Conservation (phyloP, 2,113 vertebrate genomes). For the Junco hyemalis region DNA sequence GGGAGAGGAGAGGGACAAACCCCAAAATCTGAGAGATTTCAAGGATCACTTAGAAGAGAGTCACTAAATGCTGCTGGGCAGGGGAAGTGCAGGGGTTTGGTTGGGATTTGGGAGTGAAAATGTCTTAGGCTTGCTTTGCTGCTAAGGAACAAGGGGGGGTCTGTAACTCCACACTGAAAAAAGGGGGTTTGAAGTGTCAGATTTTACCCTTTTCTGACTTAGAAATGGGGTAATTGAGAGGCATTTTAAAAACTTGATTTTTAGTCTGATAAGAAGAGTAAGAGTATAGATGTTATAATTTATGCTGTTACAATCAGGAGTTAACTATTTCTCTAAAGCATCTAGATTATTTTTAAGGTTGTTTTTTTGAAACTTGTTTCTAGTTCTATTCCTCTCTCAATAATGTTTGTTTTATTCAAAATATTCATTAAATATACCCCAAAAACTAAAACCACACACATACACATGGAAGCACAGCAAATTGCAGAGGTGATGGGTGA, state of each 20-base stretch:
- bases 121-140: neutral
- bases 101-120: too few relatives aligned
- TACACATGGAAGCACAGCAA: neutral
- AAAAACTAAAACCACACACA: neutral
- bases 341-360: neutral
- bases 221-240: neutral
- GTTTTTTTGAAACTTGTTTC: neutral
- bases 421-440: neutral
- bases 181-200: neutral
- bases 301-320: neutral
- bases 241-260: neutral
- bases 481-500: neutral
- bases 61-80: neutral
- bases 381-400: neutral
- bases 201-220: neutral
- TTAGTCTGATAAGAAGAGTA: neutral
- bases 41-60: neutral
- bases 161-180: rapidly evolving
- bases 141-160: rapidly evolving
- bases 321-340: neutral
- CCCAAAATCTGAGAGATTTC: neutral
- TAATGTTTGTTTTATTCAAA: neutral
- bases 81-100: neutral
- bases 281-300: neutral
- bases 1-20: neutral